Conservation (phyloP, 2,888 invertebrate species). For the Ectemnius lituratus region DNA sequence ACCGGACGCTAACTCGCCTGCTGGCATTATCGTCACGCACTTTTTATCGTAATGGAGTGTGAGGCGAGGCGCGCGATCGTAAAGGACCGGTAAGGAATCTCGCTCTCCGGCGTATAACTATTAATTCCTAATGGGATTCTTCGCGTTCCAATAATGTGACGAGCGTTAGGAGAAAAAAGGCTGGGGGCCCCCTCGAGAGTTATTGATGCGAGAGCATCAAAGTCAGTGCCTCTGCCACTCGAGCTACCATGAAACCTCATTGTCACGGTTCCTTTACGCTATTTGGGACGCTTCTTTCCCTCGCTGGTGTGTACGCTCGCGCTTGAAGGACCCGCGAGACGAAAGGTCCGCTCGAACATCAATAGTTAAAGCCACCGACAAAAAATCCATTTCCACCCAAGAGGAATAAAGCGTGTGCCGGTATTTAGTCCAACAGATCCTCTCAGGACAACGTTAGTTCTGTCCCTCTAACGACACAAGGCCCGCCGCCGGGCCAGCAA, state of each 20-base stretch:
- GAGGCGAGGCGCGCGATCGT: constrained; percentile 4
- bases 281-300: constrained; percentile 23
- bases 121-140: constrained; percentile 9
- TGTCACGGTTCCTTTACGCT: constrained; percentile 67
- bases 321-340: too few species aligned
- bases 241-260: constrained; percentile 66
- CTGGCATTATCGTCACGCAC: constrained; percentile 1
- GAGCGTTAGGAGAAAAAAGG: too few species aligned
- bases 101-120: not conserved
- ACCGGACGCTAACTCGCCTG: not conserved
- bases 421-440: too few species aligned
- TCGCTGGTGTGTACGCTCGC: not conserved
- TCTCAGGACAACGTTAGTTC: too few species aligned
- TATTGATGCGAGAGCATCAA: not conserved
- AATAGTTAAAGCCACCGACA: too few species aligned
- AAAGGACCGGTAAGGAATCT: not conserved
- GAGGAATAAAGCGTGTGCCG: too few species aligned
- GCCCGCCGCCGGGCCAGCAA: too few species aligned
- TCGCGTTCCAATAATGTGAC: constrained; percentile 1
- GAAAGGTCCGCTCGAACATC: too few species aligned
- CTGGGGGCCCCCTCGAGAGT: constrained; percentile 22
- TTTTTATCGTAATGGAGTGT: constrained; percentile 4
- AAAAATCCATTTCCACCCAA: too few species aligned
- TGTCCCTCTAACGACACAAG: too few species aligned
- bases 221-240: constrained; percentile 32